Evolutionary conservation across 2,797 vertebrate genomes (phyloP).

Genomic region (Scomberomorus guttatus): DNA sequence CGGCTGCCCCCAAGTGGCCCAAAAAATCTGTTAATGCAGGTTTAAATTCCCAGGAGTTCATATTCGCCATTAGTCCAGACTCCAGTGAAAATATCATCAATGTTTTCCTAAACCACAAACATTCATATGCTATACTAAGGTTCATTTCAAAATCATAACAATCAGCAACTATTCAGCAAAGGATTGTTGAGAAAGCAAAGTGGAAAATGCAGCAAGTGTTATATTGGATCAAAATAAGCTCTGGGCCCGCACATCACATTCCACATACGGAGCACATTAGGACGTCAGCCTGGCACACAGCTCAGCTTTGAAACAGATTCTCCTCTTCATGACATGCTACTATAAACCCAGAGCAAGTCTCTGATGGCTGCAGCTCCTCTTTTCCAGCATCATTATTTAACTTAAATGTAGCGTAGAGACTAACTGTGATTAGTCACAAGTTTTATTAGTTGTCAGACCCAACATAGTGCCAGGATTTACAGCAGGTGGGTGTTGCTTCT

Average conservation of each 20-base stretch:
- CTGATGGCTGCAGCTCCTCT: conserved; percentile 7
- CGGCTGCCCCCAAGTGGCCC: no score
- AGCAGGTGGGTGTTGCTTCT: neutral
- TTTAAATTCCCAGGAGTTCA: no score
- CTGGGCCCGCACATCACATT: conserved; percentile 77
- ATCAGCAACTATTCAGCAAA: conserved; percentile 14
- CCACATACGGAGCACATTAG: conserved; percentile 87
- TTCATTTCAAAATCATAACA: conserved; percentile 26
- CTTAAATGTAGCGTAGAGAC: conserved; percentile 2
- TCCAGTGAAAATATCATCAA: no score
- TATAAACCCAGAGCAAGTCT: conserved; percentile 3
- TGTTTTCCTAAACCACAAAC: conserved; percentile 6
- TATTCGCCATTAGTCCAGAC: neutral
- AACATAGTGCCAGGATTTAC: neutral
- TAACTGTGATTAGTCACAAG: neutral
- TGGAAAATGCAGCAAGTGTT: conserved; percentile 71
- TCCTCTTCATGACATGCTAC: conserved; percentile 11
- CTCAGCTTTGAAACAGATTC: conserved; percentile 57
- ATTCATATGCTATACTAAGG: neutral
- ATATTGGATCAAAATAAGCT: conserved; percentile 65
- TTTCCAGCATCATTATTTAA: conserved; percentile 4
- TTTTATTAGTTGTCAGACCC: conserved; percentile 5
- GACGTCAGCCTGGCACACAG: conserved; percentile 45
- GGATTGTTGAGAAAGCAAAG: conserved; percentile 24
- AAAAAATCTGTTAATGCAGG: no score